phyloP scores from a whole-genome alignment of 2,888 invertebrate genomes.

The Polydesmus complanatus region DNA sequence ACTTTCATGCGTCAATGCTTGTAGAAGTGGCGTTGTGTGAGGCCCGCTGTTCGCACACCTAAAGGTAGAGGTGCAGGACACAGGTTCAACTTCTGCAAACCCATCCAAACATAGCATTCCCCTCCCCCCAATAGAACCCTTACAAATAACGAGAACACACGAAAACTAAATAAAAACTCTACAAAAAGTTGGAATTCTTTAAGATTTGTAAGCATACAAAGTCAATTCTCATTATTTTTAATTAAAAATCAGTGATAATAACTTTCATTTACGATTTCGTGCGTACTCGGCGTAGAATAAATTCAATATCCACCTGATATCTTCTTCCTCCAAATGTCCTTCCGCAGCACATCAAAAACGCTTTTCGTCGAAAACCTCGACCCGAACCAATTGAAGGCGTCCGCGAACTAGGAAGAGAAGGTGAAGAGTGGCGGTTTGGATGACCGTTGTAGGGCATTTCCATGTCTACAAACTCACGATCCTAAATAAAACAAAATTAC shows the following conservation, averaged over 20 bases:
- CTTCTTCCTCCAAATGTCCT: conserved; percentile 66
- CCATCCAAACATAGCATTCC: too few relatives aligned
- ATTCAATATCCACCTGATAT: conserved; percentile 52
- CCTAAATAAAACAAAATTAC: conserved; percentile 42
- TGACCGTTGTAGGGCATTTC: conserved; percentile 89
- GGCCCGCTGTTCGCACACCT: background rate
- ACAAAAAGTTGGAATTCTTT: background rate
- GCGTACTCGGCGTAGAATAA: conserved; percentile 12
- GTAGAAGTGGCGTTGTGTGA: background rate
- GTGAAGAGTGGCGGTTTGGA: conserved; percentile 64
- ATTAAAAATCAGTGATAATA: background rate
- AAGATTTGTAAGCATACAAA: background rate
- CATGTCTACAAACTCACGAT: conserved; percentile 92
- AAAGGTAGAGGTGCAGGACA: background rate
- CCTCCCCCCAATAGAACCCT: too few relatives aligned
- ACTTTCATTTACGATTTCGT: background rate
- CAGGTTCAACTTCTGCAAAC: background rate
- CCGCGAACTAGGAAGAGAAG: conserved; percentile 48
- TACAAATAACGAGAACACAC: too few relatives aligned
- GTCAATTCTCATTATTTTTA: background rate
- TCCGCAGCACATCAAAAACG: conserved; percentile 48
- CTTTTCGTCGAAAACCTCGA: background rate
- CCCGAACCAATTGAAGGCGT: conserved; percentile 41
- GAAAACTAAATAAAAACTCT: too few relatives aligned
- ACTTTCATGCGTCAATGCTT: background rate